phyloP scores from a whole-genome alignment of 2,888 invertebrate genomes.

The Coleophora deauratella region DNA sequence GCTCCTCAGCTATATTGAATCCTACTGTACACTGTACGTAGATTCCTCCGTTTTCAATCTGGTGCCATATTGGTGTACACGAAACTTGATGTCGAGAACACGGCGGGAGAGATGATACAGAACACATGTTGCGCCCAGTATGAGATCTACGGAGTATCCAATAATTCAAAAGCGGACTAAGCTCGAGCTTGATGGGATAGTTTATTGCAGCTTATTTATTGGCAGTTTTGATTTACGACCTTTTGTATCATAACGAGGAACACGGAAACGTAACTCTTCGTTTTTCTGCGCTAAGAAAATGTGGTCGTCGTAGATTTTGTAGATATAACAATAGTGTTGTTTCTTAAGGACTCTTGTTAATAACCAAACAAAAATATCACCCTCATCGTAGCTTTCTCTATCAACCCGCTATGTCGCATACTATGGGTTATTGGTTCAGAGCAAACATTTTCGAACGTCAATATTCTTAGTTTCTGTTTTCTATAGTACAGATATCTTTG shows the following conservation, averaged over 20 bases:
- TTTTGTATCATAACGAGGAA: slow-evolving; percentile 28
- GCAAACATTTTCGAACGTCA: too few species aligned
- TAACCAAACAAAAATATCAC: too few species aligned
- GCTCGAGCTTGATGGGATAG: slow-evolving; percentile 39
- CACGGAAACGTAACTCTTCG: too few species aligned
- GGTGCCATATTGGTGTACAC: slow-evolving; percentile 29
- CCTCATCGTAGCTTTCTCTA: too few species aligned
- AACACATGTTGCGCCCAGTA: slow-evolving; percentile 59
- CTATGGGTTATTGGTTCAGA: too few species aligned
- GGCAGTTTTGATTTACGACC: slow-evolving; percentile 35
- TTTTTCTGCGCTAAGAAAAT: too few species aligned
- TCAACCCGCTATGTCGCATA: too few species aligned
- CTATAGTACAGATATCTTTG: too few species aligned
- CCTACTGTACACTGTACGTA: slow-evolving; percentile 28
- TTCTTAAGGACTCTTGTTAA: too few species aligned
- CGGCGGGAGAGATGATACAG: slow-evolving; percentile 50
- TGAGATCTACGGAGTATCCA: slow-evolving; percentile 42
- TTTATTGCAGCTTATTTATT: slow-evolving; percentile 48
- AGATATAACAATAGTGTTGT: too few species aligned
- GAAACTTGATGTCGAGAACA: slow-evolving; percentile 50
- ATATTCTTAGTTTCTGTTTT: too few species aligned
- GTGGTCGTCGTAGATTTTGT: too few species aligned
- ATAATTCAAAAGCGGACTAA: slow-evolving; percentile 63
- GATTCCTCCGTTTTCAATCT: slow-evolving; percentile 62
- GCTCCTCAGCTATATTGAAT: slow-evolving; percentile 60